Percentiles rank a stretch among this genome's conserved stretches.
Conservation (phyloP, 2,113 vertebrate species). For the Athene cunicularia region DNA sequence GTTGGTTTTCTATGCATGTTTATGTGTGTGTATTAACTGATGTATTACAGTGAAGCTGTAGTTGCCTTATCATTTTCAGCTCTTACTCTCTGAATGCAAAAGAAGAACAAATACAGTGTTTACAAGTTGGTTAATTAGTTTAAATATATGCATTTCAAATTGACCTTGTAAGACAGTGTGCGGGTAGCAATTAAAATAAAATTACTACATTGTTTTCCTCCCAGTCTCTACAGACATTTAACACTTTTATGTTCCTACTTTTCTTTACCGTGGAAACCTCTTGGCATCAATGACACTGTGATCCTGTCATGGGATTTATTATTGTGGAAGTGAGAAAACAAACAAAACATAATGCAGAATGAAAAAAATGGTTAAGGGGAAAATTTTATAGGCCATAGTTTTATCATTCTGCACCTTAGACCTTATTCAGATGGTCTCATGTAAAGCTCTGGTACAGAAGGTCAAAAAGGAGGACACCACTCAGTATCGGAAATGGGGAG, state of each 20-base stretch:
- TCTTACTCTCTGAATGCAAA: neutral
- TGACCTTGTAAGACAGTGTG: slow-evolving; percentile 9
- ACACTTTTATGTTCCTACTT: neutral
- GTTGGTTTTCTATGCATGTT: neutral
- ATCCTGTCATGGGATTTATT: neutral
- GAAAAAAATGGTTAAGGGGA: neutral
- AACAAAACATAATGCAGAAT: neutral
- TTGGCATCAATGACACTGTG: neutral
- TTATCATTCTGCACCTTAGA: neutral
- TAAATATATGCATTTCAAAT: slow-evolving; percentile 29
- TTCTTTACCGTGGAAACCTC: neutral
- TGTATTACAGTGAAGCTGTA: neutral
- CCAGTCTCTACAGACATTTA: neutral
- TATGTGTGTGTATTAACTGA: neutral
- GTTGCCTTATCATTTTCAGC: neutral
- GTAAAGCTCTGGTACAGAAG: neutral
- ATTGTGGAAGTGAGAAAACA: neutral
- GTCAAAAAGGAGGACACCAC: neutral
- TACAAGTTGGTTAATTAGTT: slow-evolving; percentile 50
- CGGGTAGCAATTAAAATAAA: neutral
- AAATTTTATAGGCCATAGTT: neutral
- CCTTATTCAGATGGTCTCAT: neutral
- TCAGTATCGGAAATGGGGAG: neutral
- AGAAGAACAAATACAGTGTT: neutral
- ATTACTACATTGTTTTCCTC: neutral